A percentile compares a stretch with the other conserved stretches of the same genome.
Evolutionary conservation across 2,113 vertebrate species (phyloP).

Genomic region (Nibea coibor): DNA sequence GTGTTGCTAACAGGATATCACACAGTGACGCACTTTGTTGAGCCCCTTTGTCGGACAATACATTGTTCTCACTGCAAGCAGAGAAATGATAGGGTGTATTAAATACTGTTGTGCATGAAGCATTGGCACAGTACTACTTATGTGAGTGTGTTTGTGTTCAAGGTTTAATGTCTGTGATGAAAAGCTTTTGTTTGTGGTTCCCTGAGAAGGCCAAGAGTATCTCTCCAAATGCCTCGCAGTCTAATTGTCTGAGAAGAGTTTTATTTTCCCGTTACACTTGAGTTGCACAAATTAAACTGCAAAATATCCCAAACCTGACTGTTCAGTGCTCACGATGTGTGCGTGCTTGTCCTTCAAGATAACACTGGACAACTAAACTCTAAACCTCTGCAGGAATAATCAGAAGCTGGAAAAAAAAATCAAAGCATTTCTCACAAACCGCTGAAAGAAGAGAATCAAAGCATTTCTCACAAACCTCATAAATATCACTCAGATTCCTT

Average conservation of each 20-base stretch:
- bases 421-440: background rate
- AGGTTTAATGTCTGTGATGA: constrained; percentile 34
- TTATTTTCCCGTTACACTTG: constrained; percentile 14
- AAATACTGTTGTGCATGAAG: constrained; percentile 16
- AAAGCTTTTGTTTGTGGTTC: constrained; percentile 49
- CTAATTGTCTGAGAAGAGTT: constrained; percentile 5
- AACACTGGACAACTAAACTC: background rate
- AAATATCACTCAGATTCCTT: background rate
- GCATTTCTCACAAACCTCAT: background rate
- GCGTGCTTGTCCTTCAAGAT: constrained; percentile 11
- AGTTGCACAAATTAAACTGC: background rate
- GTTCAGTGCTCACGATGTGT: background rate
- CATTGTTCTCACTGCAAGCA: constrained; percentile 22
- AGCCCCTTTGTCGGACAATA: background rate
- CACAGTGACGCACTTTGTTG: background rate
- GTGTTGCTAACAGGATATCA: constrained; percentile 17
- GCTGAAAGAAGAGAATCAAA: background rate
- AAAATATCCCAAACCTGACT: background rate
- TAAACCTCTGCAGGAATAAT: background rate
- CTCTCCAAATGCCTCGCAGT: constrained; percentile 32
- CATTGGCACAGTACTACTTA: constrained; percentile 1
- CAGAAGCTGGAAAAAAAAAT: background rate
- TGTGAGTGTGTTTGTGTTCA: constrained; percentile 10
- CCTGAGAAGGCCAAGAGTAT: constrained; percentile 17
- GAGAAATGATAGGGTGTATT: constrained; percentile 37